Evolutionary conservation across 2,113 vertebrate species (phyloP), one percentile per base, ranked within the genome.

Genomic region (Gnathochromis pfefferi): DNA sequence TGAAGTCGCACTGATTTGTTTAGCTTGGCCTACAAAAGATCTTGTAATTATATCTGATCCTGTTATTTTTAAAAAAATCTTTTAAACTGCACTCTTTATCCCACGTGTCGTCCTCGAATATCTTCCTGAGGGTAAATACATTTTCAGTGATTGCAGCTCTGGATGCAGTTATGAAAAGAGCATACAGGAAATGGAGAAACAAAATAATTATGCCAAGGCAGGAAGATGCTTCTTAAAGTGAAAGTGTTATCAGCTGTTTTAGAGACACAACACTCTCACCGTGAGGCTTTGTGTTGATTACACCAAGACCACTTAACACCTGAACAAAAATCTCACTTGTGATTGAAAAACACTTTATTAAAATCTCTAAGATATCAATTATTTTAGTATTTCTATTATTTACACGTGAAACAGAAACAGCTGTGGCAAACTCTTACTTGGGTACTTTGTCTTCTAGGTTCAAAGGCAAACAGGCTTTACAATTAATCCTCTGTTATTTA

Each of bases 21-120:
- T 78, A 51, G 26, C 45, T 51, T 78, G 73, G 45, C 17, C 73
- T n/a, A 78, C 26, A 78, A 78, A 78, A 78, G 45, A 51, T 78
- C 17, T 78, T 23, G 78, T 94, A 88, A 94, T 93, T 84, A 89
- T 28, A 35, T 87, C 78, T 85, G 84, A 93, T 33, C 17, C 45
- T 33, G 38, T 80, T 83, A 53, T 78, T 75, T 78, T 7, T 0
- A 0, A 3, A 38, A 35, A 78, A 49, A 78, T 51, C 45, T 78
- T 7, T 78, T 78, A 70, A 81, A 89, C 82, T 53, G 84, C 17
- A 51, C 49, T 21, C 54, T 79, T 84, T 83, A 78, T 87, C 26
- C 79, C 80, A 13, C 7, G 2, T n/a, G 42, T 49, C 26, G 31
- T 28, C 10, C 33, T 26, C 9, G 5, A 78, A 78, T 78, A 51